phyloP scores from a whole-genome alignment of 2,113 vertebrate species.

The Varanus komodoensis region DNA sequence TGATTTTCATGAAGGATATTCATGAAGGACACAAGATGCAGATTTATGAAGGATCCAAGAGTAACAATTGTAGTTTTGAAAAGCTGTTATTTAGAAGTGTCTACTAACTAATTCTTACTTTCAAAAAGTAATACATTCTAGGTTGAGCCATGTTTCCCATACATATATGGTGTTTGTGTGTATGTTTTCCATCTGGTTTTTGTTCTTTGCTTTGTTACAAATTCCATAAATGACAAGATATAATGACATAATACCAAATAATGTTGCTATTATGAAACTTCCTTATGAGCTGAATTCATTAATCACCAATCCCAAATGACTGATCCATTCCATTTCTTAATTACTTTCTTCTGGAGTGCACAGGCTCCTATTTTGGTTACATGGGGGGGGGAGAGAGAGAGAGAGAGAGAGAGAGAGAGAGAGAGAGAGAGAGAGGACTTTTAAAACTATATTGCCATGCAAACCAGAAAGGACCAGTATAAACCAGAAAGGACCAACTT shows the following conservation, averaged over 20 bases:
- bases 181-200: constrained; percentile 54
- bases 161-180: constrained; percentile 20
- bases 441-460: neutral
- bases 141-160: constrained; percentile 58
- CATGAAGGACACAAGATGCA: neutral
- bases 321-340: no score
- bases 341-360: neutral
- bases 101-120: neutral
- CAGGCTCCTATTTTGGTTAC: neutral
- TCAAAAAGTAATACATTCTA: constrained; percentile 27
- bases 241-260: constrained; percentile 70
- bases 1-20: neutral
- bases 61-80: constrained; percentile 11
- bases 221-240: constrained; percentile 70
- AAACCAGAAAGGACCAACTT: neutral
- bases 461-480: neutral
- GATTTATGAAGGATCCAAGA: constrained; percentile 1
- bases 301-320: constrained; percentile 45
- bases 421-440: neutral
- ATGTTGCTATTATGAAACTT: constrained; percentile 72
- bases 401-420: no score
- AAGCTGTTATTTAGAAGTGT: neutral
- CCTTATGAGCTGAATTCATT: constrained; percentile 59
- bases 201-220: constrained; percentile 64
- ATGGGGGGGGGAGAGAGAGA: no score